Base-by-base conservation (phyloP, 2,888 invertebrate genomes). In the Eledone cirrhosa region DNA sequence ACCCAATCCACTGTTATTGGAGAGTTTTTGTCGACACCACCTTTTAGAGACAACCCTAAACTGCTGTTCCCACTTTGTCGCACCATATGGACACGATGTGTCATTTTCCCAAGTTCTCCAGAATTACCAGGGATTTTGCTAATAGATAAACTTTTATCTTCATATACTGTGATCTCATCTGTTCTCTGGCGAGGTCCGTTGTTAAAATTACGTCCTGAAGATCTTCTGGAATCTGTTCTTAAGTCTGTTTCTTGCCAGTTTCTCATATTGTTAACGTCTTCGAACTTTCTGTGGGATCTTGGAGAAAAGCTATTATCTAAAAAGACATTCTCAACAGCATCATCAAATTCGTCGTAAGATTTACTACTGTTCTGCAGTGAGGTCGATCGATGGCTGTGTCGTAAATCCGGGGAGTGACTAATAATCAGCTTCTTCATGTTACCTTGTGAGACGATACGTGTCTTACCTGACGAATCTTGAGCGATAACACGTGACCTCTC, bases 1-100 rank as follows among this genome's bases (percentile, higher is more conserved):
- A 87, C 84, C 48, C 85, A 82, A 78, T 83, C 84, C 29, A 88
- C 84, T 8, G 81, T 79, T 27, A 88, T 85, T 63, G 86, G 85
- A 0, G 85, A 83, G 33, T 85, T 85, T 81, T 86, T 85, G 80
- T 87, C 87, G 67, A 85, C 85, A 31, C 87, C 87, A 13, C 87
- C 87, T 72, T 81, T 83, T 41, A 88, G 86, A 59, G 86, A 86
- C 8, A 87, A 80, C 1, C 87, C 87, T 16, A 87, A 81, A 77
- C 85, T 85, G 2, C 86, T 86, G 79, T 86, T 86, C 0, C 83
- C 83, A 24, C 84, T 83, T n/a, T 87, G 81, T 59, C 83, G 82
- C 59, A 88, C 81, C 72, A 86, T 31, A 72, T 72, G 41, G 19
- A 72, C 33, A 31, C 29, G 19, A 41, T 41, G 72, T n/a, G 41